Base-by-base conservation (phyloP, 2,888 invertebrate species). In the Diploptera punctata region DNA sequence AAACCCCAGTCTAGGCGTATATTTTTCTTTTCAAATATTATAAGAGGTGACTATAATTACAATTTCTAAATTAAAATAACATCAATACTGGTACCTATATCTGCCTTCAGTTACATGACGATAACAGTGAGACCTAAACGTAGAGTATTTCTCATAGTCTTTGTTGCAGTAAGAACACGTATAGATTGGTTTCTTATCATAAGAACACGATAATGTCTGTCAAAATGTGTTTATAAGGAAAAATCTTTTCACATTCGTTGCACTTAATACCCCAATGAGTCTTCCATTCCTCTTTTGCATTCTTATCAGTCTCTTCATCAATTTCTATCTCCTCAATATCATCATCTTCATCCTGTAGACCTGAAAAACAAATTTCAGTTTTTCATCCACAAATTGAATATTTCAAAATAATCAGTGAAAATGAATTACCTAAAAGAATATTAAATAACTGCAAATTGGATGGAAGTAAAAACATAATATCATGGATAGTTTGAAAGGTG, bases 121-220 rank as follows among this genome's bases (percentile, higher is more conserved):
- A 77, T 88, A 86, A 80, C 87, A 87, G 78, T 89, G 89, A 54
- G 85, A 82, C 18, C 85, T 82, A 77, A 88, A 87, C 33, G 83
- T 80, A 0, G 83, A 80, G 79, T 88, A 89, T 76, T 87, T 87
- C 21, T 85, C 84, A 77, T 84, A 85, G 71, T 84, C 82, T 76
- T 87, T 87, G 71, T 84, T 83, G 78, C 89, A 89, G 76, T 86
- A 85, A 62, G 86, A 86, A 78, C 89, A 89, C 2, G 86, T 84
- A 79, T 88, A 89, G 2, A 86, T 80, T 31, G 89, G 88, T 60
- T 83, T 81, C 21, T 81, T 79, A 60, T 79, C 80, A 75, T 83
- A 82, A 60, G 74, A 79, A 18, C 78, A 1, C 80, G 76, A 77
- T 86, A 87, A 77, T 89, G 89, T 29, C 81, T 81, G 76, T 87